These are phyloP conservation scores for Halocynthia roretzi DNA, from an alignment of 23 tunicate genomes.

Conservation along the genomic window DNA sequence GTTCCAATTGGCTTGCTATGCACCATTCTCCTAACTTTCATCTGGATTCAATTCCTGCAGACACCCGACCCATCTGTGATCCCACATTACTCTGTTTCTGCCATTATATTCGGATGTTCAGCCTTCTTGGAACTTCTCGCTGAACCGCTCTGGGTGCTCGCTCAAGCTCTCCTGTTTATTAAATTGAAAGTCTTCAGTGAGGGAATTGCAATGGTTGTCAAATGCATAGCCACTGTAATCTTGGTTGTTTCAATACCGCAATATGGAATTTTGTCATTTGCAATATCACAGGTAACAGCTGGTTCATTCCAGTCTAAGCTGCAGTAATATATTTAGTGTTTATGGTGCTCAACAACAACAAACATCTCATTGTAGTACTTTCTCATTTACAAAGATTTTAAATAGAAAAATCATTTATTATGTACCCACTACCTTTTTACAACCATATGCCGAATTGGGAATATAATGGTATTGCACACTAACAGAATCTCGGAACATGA, in stretches of 20 bases:
- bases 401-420: too few species aligned
- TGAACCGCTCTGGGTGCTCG: slow-evolving; percentile 78
- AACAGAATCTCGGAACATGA: neutral
- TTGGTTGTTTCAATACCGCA: slow-evolving; percentile 52
- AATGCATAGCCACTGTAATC: slow-evolving; percentile 43
- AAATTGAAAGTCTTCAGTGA: slow-evolving; percentile 70
- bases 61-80: slow-evolving; percentile 49
- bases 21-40: slow-evolving; percentile 16
- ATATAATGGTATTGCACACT: too few species aligned
- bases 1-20: slow-evolving; percentile 74
- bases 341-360: neutral
- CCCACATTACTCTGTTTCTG: slow-evolving; percentile 43
- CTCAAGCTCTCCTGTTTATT: slow-evolving; percentile 63
- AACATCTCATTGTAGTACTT: neutral
- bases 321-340: neutral
- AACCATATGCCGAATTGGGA: too few species aligned
- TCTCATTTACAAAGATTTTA: neutral
- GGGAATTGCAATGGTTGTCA: slow-evolving; percentile 66
- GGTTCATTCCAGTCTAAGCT: neutral
- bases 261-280: slow-evolving; percentile 66
- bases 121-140: slow-evolving; percentile 53
- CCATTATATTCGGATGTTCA: slow-evolving; percentile 49
- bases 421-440: too few species aligned
- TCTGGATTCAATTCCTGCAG: slow-evolving; percentile 44
- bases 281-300: slow-evolving; percentile 33